phyloP scores from a whole-genome alignment of 2,888 invertebrate genomes.

The Dusona sp. region DNA sequence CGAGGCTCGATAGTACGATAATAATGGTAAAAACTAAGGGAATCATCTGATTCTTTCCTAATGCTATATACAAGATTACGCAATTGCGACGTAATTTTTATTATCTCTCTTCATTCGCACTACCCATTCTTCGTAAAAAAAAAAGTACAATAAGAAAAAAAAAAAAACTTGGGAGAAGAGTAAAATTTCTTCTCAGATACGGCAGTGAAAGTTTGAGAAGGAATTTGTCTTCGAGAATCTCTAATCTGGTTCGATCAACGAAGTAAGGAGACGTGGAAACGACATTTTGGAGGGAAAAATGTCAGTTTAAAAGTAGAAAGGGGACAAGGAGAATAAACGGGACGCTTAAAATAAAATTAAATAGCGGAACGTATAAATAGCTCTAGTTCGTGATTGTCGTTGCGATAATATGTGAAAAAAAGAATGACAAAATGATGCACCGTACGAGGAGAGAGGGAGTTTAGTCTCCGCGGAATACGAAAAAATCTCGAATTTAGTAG shows the following conservation, averaged over 20 bases:
- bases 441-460: neutral
- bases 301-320: neutral
- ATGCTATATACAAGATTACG: conserved; percentile 63
- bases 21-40: conserved; percentile 29
- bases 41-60: conserved; percentile 45
- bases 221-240: neutral
- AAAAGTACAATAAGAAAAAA: conserved; percentile 37
- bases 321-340: conserved; percentile 9
- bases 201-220: neutral
- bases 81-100: conserved; percentile 34
- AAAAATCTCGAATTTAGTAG: conserved; percentile 31
- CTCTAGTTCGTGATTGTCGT: conserved; percentile 29
- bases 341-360: conserved; percentile 37
- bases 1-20: conserved; percentile 48
- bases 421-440: neutral
- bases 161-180: neutral
- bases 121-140: conserved; percentile 26
- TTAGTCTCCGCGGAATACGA: neutral
- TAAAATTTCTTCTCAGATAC: neutral
- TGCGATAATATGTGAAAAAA: conserved; percentile 35
- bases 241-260: conserved; percentile 28
- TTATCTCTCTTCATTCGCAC: conserved; percentile 11
- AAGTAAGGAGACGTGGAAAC: conserved; percentile 3
- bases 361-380: conserved; percentile 47
- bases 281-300: neutral